These are phyloP conservation scores for Uromys caudimaculatus DNA, from an alignment of 2,797 vertebrate genomes.

Conservation along the genomic window DNA sequence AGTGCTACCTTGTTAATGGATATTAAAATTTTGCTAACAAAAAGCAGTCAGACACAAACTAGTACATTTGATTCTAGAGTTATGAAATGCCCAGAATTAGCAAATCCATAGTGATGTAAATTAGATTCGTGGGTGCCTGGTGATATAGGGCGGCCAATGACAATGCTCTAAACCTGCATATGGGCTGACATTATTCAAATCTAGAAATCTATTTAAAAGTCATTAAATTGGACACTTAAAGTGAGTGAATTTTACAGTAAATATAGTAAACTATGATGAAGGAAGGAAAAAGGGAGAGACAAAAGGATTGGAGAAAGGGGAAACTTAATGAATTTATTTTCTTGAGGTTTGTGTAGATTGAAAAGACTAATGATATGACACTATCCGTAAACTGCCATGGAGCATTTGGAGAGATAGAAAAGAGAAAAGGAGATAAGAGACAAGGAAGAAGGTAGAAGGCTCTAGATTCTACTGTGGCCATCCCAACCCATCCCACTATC, in stretches of 20 bases:
- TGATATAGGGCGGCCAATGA: background rate
- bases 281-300: background rate
- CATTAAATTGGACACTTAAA: slow-evolving; percentile 19
- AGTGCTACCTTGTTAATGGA: background rate
- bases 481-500: background rate
- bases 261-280: background rate
- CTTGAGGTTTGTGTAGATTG: background rate
- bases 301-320: background rate
- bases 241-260: background rate
- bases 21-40: background rate
- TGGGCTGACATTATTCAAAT: background rate
- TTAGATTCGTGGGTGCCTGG: background rate
- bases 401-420: background rate
- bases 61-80: background rate
- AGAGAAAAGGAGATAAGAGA: background rate
- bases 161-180: slow-evolving; percentile 20
- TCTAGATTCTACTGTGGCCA: background rate
- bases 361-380: background rate
- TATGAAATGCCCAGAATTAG: background rate
- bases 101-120: background rate
- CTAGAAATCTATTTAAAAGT: background rate
- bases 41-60: background rate
- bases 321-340: background rate
- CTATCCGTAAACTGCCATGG: background rate
- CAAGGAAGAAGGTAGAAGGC: background rate